A percentile compares a stretch with the other conserved stretches of the same genome.
Conservation (phyloP, 2,888 invertebrate genomes). For the Isoperla grammatica region DNA sequence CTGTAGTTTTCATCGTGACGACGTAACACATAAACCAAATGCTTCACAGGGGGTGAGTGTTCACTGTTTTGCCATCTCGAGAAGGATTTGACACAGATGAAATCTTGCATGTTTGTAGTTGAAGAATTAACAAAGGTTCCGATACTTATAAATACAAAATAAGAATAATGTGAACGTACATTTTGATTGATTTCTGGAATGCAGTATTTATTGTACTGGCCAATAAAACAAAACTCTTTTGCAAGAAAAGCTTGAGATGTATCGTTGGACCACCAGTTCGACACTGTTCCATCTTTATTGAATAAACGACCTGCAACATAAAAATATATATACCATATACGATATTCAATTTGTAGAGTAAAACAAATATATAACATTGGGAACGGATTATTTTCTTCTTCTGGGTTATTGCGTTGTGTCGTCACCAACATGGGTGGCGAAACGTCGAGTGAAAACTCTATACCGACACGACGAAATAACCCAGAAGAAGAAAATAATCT, state of each 20-base stretch:
- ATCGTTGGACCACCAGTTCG: conserved; percentile 41
- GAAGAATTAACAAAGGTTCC: no score
- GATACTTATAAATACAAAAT: neutral
- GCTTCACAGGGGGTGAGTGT: neutral
- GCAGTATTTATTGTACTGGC: conserved; percentile 44
- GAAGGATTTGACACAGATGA: no score
- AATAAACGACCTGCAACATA: conserved; percentile 48
- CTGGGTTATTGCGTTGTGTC: no score
- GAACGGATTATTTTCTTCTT: no score
- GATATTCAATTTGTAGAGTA: no score
- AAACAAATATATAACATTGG: no score
- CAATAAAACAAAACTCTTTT: conserved; percentile 42
- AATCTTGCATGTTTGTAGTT: no score
- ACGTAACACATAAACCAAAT: neutral
- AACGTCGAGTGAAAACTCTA: no score
- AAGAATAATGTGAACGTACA: conserved; percentile 17
- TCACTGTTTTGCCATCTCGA: no score
- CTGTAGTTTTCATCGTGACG: neutral
- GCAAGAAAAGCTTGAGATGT: conserved; percentile 39
- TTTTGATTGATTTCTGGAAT: conserved; percentile 39
- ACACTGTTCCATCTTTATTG: conserved; percentile 52
- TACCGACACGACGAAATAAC: no score
- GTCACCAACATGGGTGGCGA: no score
- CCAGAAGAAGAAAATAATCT: no score
- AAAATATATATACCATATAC: neutral